Conservation (phyloP, 2,888 invertebrate species). For the Embidobia sp. region DNA sequence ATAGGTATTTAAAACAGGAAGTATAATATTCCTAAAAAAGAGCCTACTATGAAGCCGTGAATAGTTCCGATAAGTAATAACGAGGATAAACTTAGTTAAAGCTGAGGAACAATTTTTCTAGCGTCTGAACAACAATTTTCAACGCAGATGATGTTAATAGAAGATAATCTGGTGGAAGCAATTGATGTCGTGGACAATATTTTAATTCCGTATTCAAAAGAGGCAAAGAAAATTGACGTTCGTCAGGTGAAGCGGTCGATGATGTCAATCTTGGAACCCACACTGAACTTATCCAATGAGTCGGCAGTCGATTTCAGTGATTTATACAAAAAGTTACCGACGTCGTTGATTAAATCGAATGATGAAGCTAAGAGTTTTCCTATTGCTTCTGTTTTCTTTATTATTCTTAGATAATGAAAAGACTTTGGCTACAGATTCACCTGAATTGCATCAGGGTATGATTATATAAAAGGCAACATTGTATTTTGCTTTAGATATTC, state of each 20-base stretch:
- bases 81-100: too few relatives aligned
- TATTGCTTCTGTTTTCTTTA: constrained; percentile 91
- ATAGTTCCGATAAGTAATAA: too few relatives aligned
- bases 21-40: too few relatives aligned
- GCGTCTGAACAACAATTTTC: too few relatives aligned
- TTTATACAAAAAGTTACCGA: constrained; percentile 85
- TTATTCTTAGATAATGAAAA: constrained; percentile 93
- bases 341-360: constrained; percentile 84
- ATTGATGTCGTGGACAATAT: constrained; percentile 86
- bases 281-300: constrained; percentile 1
- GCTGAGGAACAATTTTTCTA: too few relatives aligned
- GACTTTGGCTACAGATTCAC: too few relatives aligned
- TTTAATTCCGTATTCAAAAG: constrained; percentile 90
- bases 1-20: too few relatives aligned
- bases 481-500: too few relatives aligned
- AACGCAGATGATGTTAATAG: too few relatives aligned
- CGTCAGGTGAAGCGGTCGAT: constrained; percentile 90
- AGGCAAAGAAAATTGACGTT: constrained; percentile 94
- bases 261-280: constrained; percentile 84
- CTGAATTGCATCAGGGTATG: too few relatives aligned
- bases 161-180: constrained; percentile 87
- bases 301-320: constrained; percentile 75
- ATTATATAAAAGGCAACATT: too few relatives aligned
- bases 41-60: too few relatives aligned
- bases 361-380: constrained; percentile 89